These are phyloP conservation scores for Diadromus collaris DNA, from an alignment of 2,888 invertebrate species.

Conservation along the genomic window DNA sequence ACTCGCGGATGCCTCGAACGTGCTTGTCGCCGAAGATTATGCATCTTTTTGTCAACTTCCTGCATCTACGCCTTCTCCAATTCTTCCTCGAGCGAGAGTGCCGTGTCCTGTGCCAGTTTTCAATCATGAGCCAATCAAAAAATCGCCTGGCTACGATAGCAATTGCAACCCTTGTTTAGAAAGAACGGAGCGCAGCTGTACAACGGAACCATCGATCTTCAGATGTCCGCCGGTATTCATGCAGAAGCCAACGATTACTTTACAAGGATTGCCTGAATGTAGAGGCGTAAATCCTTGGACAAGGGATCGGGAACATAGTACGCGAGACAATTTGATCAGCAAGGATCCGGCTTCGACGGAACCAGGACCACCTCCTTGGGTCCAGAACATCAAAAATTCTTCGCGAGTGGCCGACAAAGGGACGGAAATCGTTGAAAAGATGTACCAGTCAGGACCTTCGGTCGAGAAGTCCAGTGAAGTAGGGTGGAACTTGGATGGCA, in stretches of 20 bases:
- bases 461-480: not conserved
- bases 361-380: slow-evolving; percentile 39
- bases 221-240: slow-evolving; percentile 11
- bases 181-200: slow-evolving; percentile 29
- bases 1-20: not conserved
- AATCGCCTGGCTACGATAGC: slow-evolving; percentile 53
- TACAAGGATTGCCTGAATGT: not conserved
- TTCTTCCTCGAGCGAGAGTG: slow-evolving; percentile 27
- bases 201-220: slow-evolving; percentile 20
- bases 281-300: not conserved
- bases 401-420: not conserved
- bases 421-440: not conserved
- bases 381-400: not conserved
- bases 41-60: slow-evolving; percentile 20
- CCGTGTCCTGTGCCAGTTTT: slow-evolving; percentile 30
- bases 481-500: slow-evolving; percentile 23
- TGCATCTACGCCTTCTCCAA: slow-evolving; percentile 28
- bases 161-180: slow-evolving; percentile 63
- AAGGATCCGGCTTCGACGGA: slow-evolving; percentile 11
- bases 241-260: not conserved
- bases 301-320: not conserved
- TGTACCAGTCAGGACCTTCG: not conserved
- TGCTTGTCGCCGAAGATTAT: slow-evolving; percentile 9
- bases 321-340: slow-evolving; percentile 5
- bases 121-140: slow-evolving; percentile 24